These are phyloP conservation scores for Imbricaverruca yamaguchii DNA, from an alignment of 2,888 invertebrate species.

Conservation along the genomic window DNA sequence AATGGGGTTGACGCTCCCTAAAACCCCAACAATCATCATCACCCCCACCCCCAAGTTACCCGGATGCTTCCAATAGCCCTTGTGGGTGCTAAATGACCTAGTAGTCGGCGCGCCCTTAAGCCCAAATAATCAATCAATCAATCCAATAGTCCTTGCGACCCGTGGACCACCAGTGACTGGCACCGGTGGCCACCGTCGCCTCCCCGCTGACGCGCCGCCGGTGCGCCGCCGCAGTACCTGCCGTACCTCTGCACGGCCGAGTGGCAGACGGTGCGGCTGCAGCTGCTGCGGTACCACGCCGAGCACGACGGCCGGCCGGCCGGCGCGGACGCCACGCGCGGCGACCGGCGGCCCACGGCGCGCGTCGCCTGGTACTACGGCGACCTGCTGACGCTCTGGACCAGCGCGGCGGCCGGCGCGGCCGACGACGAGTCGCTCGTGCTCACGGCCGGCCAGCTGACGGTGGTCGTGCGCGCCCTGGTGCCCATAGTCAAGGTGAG, in stretches of 20 bases:
- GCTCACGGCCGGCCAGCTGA: neutral
- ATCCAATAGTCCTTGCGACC: too few species aligned
- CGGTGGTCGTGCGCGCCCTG: neutral
- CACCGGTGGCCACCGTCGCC: too few species aligned
- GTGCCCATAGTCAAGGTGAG: neutral
- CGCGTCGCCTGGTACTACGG: neutral
- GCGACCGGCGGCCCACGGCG: neutral
- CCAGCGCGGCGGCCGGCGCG: neutral
- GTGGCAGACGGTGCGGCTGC: neutral
- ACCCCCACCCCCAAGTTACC: too few species aligned
- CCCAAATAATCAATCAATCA: too few species aligned
- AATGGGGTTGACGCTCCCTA: too few species aligned
- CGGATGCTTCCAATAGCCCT: too few species aligned
- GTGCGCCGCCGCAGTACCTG: neutral
- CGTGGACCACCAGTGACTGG: too few species aligned
- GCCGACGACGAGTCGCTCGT: neutral
- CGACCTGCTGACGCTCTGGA: conserved; percentile 10
- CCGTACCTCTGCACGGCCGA: neutral
- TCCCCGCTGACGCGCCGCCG: too few species aligned
- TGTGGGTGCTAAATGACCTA: too few species aligned
- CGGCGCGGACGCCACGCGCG: too few species aligned
- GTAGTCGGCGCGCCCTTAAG: too few species aligned
- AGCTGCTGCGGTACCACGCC: neutral
- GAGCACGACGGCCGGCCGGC: neutral
- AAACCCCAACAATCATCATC: too few species aligned